A percentile compares a stretch with the other conserved stretches of the same genome.
phyloP scores from a whole-genome alignment of 2,113 vertebrate species.

The Aleadryas rufinucha region DNA sequence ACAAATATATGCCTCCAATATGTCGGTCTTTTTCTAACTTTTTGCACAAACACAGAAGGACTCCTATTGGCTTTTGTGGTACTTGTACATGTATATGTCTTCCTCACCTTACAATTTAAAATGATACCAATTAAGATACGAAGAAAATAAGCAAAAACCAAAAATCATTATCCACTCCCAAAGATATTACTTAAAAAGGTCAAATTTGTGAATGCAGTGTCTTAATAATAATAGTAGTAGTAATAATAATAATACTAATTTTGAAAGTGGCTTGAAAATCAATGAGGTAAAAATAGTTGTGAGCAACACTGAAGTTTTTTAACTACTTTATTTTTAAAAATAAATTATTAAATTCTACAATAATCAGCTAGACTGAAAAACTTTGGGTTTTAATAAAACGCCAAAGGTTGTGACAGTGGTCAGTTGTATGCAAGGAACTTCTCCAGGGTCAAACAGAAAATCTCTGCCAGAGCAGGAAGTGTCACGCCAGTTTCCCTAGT shows the following conservation, averaged over 20 bases:
- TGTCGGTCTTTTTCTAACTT: accelerated
- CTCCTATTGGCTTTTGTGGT: accelerated
- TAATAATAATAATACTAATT: not conserved
- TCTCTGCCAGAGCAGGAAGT: not conserved
- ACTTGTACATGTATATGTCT: not conserved
- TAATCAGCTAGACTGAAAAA: not conserved
- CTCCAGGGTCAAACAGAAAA: not conserved
- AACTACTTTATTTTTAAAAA: not conserved
- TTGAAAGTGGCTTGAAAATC: not conserved
- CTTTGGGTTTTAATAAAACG: not conserved
- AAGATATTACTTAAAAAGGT: not conserved
- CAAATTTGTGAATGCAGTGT: not conserved
- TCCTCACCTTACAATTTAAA: not conserved
- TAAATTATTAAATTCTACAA: not conserved
- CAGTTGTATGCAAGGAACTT: not conserved
- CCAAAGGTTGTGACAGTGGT: not conserved
- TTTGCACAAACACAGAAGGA: accelerated
- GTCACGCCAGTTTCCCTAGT: not conserved
- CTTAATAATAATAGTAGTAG: not conserved
- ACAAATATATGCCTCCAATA: not conserved
- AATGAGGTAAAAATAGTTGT: not conserved
- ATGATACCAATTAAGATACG: not conserved
- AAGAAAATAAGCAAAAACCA: not conserved
- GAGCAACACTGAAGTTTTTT: not conserved
- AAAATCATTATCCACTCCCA: not conserved